Percentiles rank a stretch among this genome's conserved stretches.
phyloP scores from a whole-genome alignment of 2,888 invertebrate species.

The Dynastes tityus region DNA sequence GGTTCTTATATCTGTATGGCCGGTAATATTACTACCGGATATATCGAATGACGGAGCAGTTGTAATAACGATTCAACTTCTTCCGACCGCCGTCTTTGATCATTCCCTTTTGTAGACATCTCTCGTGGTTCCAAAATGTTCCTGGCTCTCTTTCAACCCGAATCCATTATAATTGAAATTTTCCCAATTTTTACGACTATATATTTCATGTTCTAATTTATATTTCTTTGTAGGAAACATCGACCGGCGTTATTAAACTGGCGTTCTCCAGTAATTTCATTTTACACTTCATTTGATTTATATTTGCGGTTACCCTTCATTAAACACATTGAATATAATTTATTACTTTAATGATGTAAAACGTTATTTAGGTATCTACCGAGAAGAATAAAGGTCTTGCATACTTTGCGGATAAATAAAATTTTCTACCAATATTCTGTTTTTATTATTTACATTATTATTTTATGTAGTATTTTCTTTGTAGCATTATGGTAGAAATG shows the following conservation, averaged over 20 bases:
- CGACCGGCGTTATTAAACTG: slow-evolving; percentile 6
- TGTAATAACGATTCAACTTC: slow-evolving; percentile 59
- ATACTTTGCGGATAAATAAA: too few relatives aligned
- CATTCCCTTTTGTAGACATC: slow-evolving; percentile 54
- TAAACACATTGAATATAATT: neutral
- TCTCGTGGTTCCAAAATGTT: slow-evolving; percentile 52
- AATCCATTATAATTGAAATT: slow-evolving; percentile 46
- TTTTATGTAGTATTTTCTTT: too few relatives aligned
- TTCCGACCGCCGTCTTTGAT: slow-evolving; percentile 58
- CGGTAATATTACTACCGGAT: slow-evolving; percentile 55
- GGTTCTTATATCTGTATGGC: slow-evolving; percentile 47
- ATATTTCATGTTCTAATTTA: slow-evolving; percentile 24
- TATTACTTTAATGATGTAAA: neutral
- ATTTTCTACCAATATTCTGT: too few relatives aligned
- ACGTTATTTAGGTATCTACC: neutral
- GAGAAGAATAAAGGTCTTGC: neutral
- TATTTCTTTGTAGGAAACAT: slow-evolving; percentile 8
- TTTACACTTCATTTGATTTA: slow-evolving; percentile 24
- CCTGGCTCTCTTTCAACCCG: slow-evolving; percentile 40
- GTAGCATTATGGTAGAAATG: too few relatives aligned
- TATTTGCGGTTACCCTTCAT: neutral
- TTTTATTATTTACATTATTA: too few relatives aligned
- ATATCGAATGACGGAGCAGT: slow-evolving; percentile 57
- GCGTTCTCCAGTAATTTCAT: slow-evolving; percentile 3
- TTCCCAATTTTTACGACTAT: slow-evolving; percentile 46